Evolutionary conservation across 2,113 vertebrate species (phyloP), one percentile per base, ranked within the genome.

Genomic region (Chaenogobius annularis): DNA sequence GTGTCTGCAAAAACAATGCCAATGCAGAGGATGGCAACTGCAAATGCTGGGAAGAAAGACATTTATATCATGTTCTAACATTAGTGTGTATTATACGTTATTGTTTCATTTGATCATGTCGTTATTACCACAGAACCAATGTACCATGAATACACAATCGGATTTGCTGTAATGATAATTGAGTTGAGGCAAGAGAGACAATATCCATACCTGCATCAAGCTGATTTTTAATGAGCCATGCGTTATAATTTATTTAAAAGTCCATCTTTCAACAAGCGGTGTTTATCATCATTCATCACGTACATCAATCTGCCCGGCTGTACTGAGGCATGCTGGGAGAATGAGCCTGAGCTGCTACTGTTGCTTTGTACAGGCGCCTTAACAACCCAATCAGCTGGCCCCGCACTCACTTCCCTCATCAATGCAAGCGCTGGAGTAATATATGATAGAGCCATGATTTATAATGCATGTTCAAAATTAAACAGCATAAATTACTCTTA

Each of bases 401-500:
- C 69, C 55, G 52, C 71, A 59, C 80, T 84, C 87, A 78, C 86
- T 88, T 72, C 85, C 84, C 85, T 90, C 88, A 91, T 91, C 90
- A 92, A 88, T 80, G 83, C 79, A 64, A 64, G 81, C 84, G 59
- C 79, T 64, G 61, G 35, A 63, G 66, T 92, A 91, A 92, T 86
- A 82, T 90, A 89, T 77, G 86, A 89, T 85, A 83, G 79, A 78
- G 82, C 73, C 5, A 26, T 93, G 93, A 94, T 94, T 93, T 93
- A 93, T 93, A 87, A 83, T 79, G 75, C 84, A 73, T 44, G 87
- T 86, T 91, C 85, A 89, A 87, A 91, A 93, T 93, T 91, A 93
- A 92, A 87, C 90, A 89, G 92, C 90, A 93, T 93, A 92, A 94
- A 93, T 93, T 92, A 93, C 89, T 93, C 91, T 93, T 94, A 93